Evolutionary conservation across 1,140 invertebrate genomes (phyloP), one percentile per base, ranked within the genome.

Genomic region (Diuraphis noxia): DNA sequence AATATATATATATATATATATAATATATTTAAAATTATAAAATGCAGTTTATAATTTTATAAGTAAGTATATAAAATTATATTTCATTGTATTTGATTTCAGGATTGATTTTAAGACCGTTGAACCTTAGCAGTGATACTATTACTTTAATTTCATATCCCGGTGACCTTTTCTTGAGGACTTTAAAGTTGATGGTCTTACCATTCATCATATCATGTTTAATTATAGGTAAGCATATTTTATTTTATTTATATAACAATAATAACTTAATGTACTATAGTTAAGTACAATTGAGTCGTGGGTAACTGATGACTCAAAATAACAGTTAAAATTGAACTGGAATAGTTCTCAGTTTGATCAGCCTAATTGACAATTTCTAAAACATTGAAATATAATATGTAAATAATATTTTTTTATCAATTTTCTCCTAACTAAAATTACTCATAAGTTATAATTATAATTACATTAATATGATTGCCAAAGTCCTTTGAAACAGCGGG

Each of bases 121-220:
- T 96, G 72, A 94, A 96, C 89, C 95, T 97, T 40, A 96, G 96
- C 92, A 95, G 95, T 82, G 96, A 97, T 93, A 95, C 96, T 25
- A 95, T 98, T 21, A 95, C 97, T 94, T 94, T 98, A 92, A 96
- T 99, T 92, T 97, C 97, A 5, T 98, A 98, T 94, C 97, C 97
- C n/a, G 97, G 97, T 88, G 97, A 98, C 93, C 94, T 98, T 19
- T 98, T 98, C 93, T 98, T 98, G 96, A 95, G 97, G 93, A 94
- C 97, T 46, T 94, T 98, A 19, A 98, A 98, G 94, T 94, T 98
- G 92, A 97, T 98, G 96, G 98, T 98, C 93, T 94, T 98, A 92
- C 97, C 97, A 25, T 94, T 98, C 92, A 97, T 98, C 92, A 97
- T 98, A 92, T 97, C 97, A 81, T 98, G 97, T 93, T 94, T 98